A percentile compares a stretch with the other conserved stretches of the same genome.
phyloP scores from a whole-genome alignment of 1,140 invertebrate genomes.

The Lanistes nyassanus region DNA sequence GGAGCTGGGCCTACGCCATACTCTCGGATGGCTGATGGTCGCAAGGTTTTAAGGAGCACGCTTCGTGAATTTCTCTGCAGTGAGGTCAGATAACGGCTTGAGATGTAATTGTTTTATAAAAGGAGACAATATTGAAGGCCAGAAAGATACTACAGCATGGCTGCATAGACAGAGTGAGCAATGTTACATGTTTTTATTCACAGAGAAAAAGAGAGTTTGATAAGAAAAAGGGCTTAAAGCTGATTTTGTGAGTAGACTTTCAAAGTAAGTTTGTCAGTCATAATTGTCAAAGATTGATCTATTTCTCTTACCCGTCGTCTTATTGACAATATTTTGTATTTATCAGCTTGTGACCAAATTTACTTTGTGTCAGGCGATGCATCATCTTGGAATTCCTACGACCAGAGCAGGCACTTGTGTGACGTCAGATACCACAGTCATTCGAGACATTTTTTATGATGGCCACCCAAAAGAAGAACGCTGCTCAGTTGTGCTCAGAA shows the following conservation, averaged over 20 bases:
- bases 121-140: no score
- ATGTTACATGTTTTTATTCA: not conserved
- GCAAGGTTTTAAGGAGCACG: slow-evolving; percentile 74
- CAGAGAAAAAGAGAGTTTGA: no score
- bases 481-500: slow-evolving; percentile 72
- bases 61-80: slow-evolving; percentile 77
- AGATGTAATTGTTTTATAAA: not conserved
- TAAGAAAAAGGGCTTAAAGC: not conserved
- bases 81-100: slow-evolving; percentile 65
- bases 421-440: slow-evolving; percentile 72
- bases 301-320: no score
- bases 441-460: slow-evolving; percentile 74
- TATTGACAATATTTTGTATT: no score
- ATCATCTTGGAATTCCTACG: slow-evolving; percentile 73
- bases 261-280: no score
- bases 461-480: slow-evolving; percentile 72
- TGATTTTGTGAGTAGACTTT: no score
- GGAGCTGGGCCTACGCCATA: slow-evolving; percentile 77
- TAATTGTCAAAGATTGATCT: no score
- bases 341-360: not conserved
- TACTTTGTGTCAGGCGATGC: slow-evolving; percentile 71
- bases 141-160: no score
- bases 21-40: slow-evolving; percentile 75
- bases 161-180: no score
- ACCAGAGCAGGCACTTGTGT: slow-evolving; percentile 73